A percentile compares a stretch with the other conserved stretches of the same genome.
Evolutionary conservation across 2,888 invertebrate genomes (phyloP).

Genomic region (Ormyrus rosae): DNA sequence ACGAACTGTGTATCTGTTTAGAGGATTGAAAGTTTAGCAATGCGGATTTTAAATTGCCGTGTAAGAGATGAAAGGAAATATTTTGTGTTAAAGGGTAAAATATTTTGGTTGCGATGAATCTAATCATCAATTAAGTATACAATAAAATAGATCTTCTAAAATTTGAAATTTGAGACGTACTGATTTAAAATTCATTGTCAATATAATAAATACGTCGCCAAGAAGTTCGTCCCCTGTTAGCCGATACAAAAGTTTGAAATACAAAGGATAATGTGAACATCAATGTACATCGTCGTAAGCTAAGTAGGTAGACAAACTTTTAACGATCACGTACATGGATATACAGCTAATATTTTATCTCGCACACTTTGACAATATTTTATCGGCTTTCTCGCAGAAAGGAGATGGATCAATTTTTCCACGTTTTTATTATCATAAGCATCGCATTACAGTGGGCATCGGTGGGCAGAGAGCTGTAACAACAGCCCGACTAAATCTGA

Average conservation of each 20-base stretch:
- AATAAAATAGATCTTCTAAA: not conserved
- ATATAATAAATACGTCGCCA: no score
- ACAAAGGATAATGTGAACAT: constrained; percentile 5
- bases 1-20: no score
- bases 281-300: constrained; percentile 18
- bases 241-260: constrained; percentile 24
- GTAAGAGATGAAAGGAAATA: no score
- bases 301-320: constrained; percentile 39
- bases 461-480: no score
- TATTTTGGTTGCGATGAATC: no score
- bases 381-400: constrained; percentile 1
- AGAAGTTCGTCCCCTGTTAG: constrained; percentile 4
- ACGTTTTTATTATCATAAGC: not conserved
- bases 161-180: no score
- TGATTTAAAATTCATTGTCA: no score
- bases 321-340: constrained; percentile 35
- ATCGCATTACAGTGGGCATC: no score
- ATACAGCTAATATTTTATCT: constrained; percentile 21
- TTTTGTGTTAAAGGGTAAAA: no score
- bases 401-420: not conserved
- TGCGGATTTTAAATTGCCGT: no score
- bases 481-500: no score
- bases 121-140: not conserved
- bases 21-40: no score
- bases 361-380: constrained; percentile 27